A percentile compares a stretch with the other conserved stretches of the same genome.
phyloP scores from a whole-genome alignment of 2,888 invertebrate species.

The Sphaeridia pumilis region DNA sequence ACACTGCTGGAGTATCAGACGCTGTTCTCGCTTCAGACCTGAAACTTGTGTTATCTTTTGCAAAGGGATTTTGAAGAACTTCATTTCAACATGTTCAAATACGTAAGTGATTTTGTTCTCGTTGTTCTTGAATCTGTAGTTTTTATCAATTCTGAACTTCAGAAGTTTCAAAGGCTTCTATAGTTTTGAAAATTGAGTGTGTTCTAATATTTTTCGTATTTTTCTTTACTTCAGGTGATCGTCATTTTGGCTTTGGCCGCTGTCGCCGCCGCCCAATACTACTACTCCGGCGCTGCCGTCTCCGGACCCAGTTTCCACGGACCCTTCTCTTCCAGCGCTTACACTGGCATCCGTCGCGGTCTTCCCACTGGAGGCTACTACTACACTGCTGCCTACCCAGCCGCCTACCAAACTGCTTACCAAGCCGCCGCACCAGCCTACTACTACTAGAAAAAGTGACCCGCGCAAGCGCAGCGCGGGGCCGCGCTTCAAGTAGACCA shows the following conservation, averaged over 20 bases:
- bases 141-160: not conserved
- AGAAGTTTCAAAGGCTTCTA: not conserved
- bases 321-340: slow-evolving; percentile 21
- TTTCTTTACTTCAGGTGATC: slow-evolving; percentile 18
- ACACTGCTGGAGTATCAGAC: too few species aligned
- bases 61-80: too few species aligned
- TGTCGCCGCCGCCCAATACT: slow-evolving; percentile 26
- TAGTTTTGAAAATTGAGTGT: not conserved
- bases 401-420: not conserved
- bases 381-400: slow-evolving; percentile 6
- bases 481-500: too few species aligned
- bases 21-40: too few species aligned
- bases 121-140: not conserved
- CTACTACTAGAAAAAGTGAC: not conserved
- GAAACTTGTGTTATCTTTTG: too few species aligned
- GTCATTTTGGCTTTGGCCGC: slow-evolving; percentile 27
- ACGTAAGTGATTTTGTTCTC: slow-evolving; percentile 18
- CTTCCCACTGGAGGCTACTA: slow-evolving; percentile 24
- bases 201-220: not conserved
- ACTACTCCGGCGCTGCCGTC: slow-evolving; percentile 17
- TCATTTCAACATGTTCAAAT: slow-evolving; percentile 24
- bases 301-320: slow-evolving; percentile 24
- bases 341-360: slow-evolving; percentile 27
- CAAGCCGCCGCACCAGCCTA: not conserved
- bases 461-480: too few species aligned